Base-by-base conservation (phyloP, 2,888 invertebrate species). In the Griposia aprilina region DNA sequence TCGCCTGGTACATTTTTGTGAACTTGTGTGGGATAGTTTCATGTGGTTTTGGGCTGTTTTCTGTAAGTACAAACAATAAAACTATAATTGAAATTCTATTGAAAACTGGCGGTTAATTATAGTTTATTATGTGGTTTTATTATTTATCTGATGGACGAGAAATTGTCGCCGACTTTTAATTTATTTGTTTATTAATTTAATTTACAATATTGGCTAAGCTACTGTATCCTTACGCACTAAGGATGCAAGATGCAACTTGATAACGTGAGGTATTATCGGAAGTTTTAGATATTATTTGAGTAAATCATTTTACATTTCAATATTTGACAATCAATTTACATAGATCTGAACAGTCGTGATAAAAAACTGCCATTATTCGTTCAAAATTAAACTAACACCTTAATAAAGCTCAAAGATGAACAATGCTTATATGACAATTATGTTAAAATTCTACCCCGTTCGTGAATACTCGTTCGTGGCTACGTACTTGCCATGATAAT, bases 1-100 rank as follows among this genome's bases (percentile, higher is more conserved):
- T 76, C 62, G 76, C 92, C 93, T 93, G 78, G 92, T 93, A 92
- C 90, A 85, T 88, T 78, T 86, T 78, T 85, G 87, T 89, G 87
- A 88, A 87, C 84, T 87, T 86, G 88, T 90, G 89, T 77, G 81
- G 82, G 85, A 80, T 70, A 79, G 78, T 90, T 88, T 81, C 73
- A 60, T 82, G 83, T 85, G 77, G 76, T 82, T 82, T 88, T 83
- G 63, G 63, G 73, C 78, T 57, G 72, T 76, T 81, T 66, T 36
- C 65, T 81, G 87, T 87, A 26, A 89, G 87, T 87, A 85, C 41
- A 62, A 20, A 52, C 36, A 59, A 65, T 48, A 41, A 26, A 70
- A 67, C 4, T 30, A 13, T 63, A 41, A 30, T 59, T 60, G 0
- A 11, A 83, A 48, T 36, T 4, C 6, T 23, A 20, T 45, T 55